phyloP scores from a whole-genome alignment of 1,140 invertebrate genomes.

The Eciton burchellii region DNA sequence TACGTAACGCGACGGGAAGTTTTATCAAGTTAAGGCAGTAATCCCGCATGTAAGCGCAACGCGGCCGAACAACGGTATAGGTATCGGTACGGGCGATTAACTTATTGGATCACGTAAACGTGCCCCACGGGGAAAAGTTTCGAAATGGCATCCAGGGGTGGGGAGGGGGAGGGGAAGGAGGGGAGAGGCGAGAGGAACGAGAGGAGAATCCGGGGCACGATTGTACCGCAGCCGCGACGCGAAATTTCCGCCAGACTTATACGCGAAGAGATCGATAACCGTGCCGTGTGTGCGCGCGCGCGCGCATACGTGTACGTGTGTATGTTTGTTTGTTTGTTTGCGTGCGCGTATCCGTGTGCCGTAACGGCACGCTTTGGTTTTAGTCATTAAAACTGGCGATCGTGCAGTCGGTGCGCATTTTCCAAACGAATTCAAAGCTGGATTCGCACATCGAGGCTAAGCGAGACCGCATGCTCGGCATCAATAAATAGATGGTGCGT shows the following conservation, averaged over 20 bases:
- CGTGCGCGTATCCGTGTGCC: background rate
- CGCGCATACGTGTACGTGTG: too few relatives aligned
- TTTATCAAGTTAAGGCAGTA: constrained; percentile 51
- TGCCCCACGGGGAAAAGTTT: constrained; percentile 37
- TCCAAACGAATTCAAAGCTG: constrained; percentile 3
- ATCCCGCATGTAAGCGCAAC: constrained; percentile 42
- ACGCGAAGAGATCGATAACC: constrained; percentile 28
- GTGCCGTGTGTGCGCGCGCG: background rate
- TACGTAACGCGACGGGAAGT: constrained; percentile 21
- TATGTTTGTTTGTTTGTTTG: too few relatives aligned
- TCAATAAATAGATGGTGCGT: background rate
- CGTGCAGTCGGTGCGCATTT: background rate
- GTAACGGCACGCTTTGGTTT: constrained; percentile 20
- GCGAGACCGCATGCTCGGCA: background rate
- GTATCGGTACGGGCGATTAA: constrained; percentile 32
- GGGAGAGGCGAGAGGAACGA: background rate
- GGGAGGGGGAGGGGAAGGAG: background rate
- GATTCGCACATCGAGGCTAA: constrained; percentile 4
- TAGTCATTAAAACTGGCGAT: constrained; percentile 21
- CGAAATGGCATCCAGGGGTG: background rate
- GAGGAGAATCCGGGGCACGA: constrained; percentile 16
- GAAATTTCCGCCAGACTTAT: constrained; percentile 45
- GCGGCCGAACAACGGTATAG: constrained; percentile 16
- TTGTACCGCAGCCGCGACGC: constrained; percentile 24
- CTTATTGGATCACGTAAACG: constrained; percentile 47